Evolutionary conservation across 2,113 vertebrate species (phyloP).

Genomic region (Sardina pilchardus): DNA sequence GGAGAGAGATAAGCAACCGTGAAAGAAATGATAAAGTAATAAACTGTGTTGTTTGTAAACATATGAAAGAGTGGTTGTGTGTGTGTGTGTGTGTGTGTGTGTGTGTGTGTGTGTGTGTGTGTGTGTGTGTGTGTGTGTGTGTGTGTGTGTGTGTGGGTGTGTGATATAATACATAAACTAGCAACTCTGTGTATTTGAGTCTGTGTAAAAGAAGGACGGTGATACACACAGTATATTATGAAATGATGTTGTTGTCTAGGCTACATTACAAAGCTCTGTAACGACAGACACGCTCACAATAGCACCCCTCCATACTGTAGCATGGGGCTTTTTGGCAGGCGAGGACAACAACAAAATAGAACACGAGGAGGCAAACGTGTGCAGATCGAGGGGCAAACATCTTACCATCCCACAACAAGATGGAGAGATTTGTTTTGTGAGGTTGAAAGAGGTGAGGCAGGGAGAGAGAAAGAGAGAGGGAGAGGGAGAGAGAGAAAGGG

Average conservation of each 20-base stretch:
- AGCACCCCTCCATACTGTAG: too few species aligned
- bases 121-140: neutral
- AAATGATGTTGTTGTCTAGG: too few species aligned
- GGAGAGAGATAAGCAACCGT: neutral
- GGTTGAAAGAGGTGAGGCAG: constrained; percentile 4
- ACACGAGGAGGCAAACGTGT: too few species aligned
- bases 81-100: neutral
- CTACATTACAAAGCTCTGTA: too few species aligned
- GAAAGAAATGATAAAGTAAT: neutral
- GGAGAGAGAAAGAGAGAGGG: constrained; percentile 7
- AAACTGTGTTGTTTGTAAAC: neutral
- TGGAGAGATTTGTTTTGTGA: neutral
- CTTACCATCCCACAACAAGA: neutral
- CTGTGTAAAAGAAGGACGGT: neutral
- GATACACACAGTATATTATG: constrained; percentile 24
- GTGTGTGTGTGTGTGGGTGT: neutral
- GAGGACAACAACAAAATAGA: too few species aligned
- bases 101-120: neutral
- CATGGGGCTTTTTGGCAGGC: too few species aligned
- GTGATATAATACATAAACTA: too few species aligned
- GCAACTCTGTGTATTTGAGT: too few species aligned
- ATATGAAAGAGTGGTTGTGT: neutral
- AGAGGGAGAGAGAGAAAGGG: constrained; percentile 21
- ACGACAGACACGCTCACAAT: too few species aligned
- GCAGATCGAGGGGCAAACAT: neutral